phyloP scores from a whole-genome alignment of 2,113 vertebrate species.

The Numenius arquata region DNA sequence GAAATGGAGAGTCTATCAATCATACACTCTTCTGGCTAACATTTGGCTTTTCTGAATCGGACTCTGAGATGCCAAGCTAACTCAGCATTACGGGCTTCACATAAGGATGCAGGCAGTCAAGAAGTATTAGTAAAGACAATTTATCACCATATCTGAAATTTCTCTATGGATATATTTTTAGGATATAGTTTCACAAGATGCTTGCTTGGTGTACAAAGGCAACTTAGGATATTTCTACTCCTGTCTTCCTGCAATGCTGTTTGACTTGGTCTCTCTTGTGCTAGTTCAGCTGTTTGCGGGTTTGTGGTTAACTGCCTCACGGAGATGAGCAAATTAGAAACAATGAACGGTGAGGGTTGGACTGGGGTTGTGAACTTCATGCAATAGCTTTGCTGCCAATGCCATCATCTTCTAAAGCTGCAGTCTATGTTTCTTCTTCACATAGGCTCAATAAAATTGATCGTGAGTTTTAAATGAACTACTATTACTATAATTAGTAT shows the following conservation, averaged over 20 bases:
- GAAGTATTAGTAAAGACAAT: neutral
- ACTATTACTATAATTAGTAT: neutral
- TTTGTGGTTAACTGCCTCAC: neutral
- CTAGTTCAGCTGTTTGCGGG: neutral
- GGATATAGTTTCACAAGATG: neutral
- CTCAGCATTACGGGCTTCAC: neutral
- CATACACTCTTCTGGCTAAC: neutral
- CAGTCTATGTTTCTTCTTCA: neutral
- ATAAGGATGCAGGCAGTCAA: neutral
- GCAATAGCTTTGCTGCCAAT: neutral
- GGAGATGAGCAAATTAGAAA: neutral
- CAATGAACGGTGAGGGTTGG: neutral
- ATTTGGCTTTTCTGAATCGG: neutral
- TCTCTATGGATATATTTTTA: neutral
- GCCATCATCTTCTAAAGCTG: neutral
- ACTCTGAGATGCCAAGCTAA: neutral
- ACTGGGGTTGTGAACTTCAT: neutral
- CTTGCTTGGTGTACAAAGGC: neutral
- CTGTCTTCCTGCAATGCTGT: accelerated
- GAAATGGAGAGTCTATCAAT: neutral
- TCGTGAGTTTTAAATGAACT: neutral
- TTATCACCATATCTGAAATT: neutral
- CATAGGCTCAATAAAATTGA: neutral
- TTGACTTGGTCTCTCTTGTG: neutral
- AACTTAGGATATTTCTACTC: neutral